Percentiles rank a stretch among this genome's conserved stretches.
Conservation (phyloP, 2,113 vertebrate genomes). For the Garra rufa region DNA sequence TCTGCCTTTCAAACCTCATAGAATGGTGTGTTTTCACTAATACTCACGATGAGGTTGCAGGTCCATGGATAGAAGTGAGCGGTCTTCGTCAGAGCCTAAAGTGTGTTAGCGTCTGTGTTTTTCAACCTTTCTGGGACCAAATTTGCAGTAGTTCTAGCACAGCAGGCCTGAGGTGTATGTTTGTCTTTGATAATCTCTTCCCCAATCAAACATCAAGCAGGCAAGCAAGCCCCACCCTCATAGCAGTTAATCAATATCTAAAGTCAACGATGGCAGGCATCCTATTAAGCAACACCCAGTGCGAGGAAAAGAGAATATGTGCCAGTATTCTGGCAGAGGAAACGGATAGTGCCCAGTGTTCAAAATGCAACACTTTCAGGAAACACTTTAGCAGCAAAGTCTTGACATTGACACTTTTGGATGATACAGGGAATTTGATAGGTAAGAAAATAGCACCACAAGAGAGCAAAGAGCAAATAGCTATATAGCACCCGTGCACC, state of each 20-base stretch:
- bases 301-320: constrained; percentile 38
- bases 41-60: constrained; percentile 88
- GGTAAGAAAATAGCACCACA: constrained; percentile 31
- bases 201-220: constrained; percentile 83
- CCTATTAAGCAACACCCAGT: constrained; percentile 45
- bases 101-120: constrained; percentile 35
- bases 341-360: constrained; percentile 23
- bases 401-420: constrained; percentile 11
- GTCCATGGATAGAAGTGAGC: constrained; percentile 34
- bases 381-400: constrained; percentile 34
- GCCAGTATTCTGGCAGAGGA: constrained; percentile 25
- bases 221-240: constrained; percentile 69
- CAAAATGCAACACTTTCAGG: neutral
- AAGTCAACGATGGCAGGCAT: constrained; percentile 65
- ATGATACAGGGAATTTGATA: constrained; percentile 27
- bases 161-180: constrained; percentile 95
- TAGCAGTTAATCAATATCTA: constrained; percentile 25
- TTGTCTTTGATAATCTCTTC: constrained; percentile 63
- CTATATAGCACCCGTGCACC: constrained; percentile 90
- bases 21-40: constrained; percentile 57
- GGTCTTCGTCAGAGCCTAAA: constrained; percentile 38
- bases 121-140: constrained; percentile 71
- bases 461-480: constrained; percentile 65
- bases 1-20: neutral
- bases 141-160: constrained; percentile 80